These are phyloP conservation scores for Polypterus bichir DNA, from an alignment of 2,113 vertebrate species.

Conservation along the genomic window DNA sequence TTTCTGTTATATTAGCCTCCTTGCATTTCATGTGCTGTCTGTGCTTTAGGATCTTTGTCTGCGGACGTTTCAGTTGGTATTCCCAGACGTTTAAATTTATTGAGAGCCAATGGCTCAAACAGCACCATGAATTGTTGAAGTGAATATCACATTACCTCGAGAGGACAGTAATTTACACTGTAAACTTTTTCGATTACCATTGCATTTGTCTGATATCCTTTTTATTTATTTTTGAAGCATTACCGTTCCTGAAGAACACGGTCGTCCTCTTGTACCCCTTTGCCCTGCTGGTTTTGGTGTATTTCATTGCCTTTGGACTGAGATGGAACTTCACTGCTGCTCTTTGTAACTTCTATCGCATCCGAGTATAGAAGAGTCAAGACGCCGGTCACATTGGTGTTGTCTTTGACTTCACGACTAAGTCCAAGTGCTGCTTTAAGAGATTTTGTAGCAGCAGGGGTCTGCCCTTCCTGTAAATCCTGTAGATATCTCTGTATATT, in stretches of 20 bases:
- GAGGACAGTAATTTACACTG: neutral
- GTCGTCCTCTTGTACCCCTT: slow-evolving; percentile 87
- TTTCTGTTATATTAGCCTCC: too few relatives aligned
- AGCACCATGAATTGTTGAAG: neutral
- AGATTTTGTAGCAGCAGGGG: too few relatives aligned
- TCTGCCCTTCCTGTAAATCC: too few relatives aligned
- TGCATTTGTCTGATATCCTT: neutral
- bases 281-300: slow-evolving; percentile 71
- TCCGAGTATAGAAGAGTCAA: slow-evolving; percentile 65
- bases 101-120: neutral
- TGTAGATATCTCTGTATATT: too few relatives aligned
- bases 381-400: too few relatives aligned
- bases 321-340: slow-evolving; percentile 90
- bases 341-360: slow-evolving; percentile 88
- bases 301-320: slow-evolving; percentile 73
- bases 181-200: neutral
- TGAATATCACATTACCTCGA: neutral
- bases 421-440: too few relatives aligned
- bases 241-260: slow-evolving; percentile 89
- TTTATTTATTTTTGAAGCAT: slow-evolving; percentile 46
- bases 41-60: too few relatives aligned
- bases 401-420: too few relatives aligned
- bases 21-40: too few relatives aligned
- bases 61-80: neutral
- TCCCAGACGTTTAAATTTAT: neutral